Evolutionary conservation across 2,113 vertebrate species (phyloP).

Genomic region (Prietella phreatophila): DNA sequence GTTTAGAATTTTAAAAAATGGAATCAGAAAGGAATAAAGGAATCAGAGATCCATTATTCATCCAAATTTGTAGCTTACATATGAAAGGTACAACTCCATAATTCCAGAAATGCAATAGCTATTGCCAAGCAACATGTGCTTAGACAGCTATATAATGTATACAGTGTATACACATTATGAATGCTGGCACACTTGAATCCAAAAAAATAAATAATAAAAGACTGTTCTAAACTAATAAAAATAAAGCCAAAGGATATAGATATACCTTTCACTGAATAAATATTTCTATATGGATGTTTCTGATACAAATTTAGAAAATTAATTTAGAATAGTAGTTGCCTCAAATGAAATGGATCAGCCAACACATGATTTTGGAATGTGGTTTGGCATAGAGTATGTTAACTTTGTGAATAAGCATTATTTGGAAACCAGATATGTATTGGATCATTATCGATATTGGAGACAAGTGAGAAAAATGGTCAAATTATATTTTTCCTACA

Average conservation of each 20-base stretch:
- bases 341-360: neutral
- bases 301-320: neutral
- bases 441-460: neutral
- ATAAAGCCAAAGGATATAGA: neutral
- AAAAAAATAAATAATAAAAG: neutral
- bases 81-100: neutral
- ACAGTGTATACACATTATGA: neutral
- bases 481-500: neutral
- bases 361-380: neutral
- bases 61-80: neutral
- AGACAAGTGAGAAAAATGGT: neutral
- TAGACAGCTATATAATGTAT: neutral
- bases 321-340: neutral
- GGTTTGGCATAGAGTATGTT: neutral
- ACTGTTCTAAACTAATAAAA: neutral
- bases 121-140: neutral
- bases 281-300: neutral
- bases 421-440: neutral
- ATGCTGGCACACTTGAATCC: neutral
- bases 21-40: too few relatives aligned
- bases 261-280: neutral
- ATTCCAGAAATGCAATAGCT: neutral
- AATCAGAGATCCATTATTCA: neutral
- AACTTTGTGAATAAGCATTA: neutral
- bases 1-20: too few relatives aligned